A percentile compares a stretch with the other conserved stretches of the same genome.
Conservation (phyloP, 2,888 invertebrate genomes). For the Alitta virens region DNA sequence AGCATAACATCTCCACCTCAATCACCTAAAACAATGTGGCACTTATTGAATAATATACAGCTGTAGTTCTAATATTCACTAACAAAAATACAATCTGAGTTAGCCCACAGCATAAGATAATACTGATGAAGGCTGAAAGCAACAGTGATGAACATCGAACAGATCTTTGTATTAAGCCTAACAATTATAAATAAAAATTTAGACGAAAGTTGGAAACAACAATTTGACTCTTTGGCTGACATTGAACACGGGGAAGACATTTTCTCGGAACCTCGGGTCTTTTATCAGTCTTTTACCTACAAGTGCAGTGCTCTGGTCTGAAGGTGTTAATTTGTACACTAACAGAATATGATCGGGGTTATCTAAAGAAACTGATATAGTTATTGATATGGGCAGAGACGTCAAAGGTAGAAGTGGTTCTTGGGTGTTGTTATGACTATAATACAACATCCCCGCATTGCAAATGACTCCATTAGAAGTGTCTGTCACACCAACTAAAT, state of each 20-base stretch:
- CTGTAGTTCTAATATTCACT: no score
- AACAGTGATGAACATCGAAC: no score
- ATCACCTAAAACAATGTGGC: no score
- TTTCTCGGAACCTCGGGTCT: slow-evolving; percentile 31
- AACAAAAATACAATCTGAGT: no score
- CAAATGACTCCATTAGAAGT: slow-evolving; percentile 45
- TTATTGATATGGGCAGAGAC: slow-evolving; percentile 43
- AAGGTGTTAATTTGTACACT: slow-evolving; percentile 39
- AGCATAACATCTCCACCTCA: no score
- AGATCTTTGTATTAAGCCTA: no score
- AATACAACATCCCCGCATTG: slow-evolving; percentile 37
- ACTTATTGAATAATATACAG: no score
- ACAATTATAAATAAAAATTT: not conserved
- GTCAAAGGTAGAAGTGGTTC: slow-evolving; percentile 40
- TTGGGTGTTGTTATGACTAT: slow-evolving; percentile 38
- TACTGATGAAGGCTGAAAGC: no score
- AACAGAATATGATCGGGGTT: slow-evolving; percentile 37
- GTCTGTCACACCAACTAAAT: slow-evolving; percentile 44
- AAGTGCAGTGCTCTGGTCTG: slow-evolving; percentile 39
- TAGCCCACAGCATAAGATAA: no score
- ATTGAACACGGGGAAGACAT: slow-evolving; percentile 46
- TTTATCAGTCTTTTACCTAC: slow-evolving; percentile 39
- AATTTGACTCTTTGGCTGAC: slow-evolving; percentile 51
- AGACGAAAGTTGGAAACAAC: slow-evolving; percentile 47
- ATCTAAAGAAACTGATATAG: slow-evolving; percentile 36